Evolutionary conservation across 2,888 invertebrate genomes (phyloP).

Genomic region (Pollenia amentaria): DNA sequence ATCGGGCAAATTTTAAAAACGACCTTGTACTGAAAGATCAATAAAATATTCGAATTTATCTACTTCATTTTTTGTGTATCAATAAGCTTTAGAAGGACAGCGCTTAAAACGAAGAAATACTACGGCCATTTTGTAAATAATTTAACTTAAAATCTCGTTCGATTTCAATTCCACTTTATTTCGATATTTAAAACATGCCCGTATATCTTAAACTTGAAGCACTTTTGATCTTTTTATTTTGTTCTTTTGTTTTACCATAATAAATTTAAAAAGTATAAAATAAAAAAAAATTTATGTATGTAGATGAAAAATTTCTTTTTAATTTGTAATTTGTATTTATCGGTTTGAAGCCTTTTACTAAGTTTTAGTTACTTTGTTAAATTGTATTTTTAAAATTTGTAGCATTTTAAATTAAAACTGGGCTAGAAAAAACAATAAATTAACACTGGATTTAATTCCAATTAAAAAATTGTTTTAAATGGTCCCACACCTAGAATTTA

Average conservation of each 20-base stretch:
- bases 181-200: too few species aligned
- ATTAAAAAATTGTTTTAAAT: not conserved
- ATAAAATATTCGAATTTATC: too few species aligned
- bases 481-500: too few species aligned
- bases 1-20: too few species aligned
- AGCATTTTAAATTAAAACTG: slow-evolving; percentile 30
- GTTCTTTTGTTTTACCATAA: slow-evolving; percentile 7
- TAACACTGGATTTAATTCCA: not conserved
- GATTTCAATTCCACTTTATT: too few species aligned
- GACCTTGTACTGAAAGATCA: too few species aligned
- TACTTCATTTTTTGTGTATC: too few species aligned
- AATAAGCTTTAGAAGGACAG: too few species aligned
- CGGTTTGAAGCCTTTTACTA: slow-evolving; percentile 49
- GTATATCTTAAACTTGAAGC: slow-evolving; percentile 59
- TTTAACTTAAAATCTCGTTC: too few species aligned
- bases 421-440: not conserved
- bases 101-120: too few species aligned
- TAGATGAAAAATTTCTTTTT: slow-evolving; percentile 32
- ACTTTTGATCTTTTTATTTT: slow-evolving; percentile 57
- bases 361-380: slow-evolving; percentile 51
- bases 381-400: slow-evolving; percentile 51
- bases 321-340: slow-evolving; percentile 9
- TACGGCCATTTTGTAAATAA: too few species aligned
- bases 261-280: slow-evolving; percentile 13
- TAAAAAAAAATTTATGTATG: not conserved